Evolutionary conservation across 2,888 invertebrate genomes (phyloP), one percentile per base, ranked within the genome.

Genomic region (Rotaria socialis): DNA sequence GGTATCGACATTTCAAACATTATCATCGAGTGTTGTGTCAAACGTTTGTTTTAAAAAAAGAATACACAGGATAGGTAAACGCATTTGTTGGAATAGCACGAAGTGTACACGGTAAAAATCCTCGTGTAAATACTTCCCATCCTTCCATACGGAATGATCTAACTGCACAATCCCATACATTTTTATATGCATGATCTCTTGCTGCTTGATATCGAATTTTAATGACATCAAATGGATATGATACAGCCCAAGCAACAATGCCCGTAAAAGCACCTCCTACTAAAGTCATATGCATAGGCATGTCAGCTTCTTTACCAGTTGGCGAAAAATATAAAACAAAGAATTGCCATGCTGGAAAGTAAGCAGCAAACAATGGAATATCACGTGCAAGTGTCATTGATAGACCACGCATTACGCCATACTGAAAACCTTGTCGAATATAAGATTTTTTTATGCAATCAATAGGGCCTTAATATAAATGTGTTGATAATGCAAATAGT

Each of bases 51-150:
- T 80, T 14, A 80, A n/a, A 8, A n/a, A 80, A 47, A 11, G 80
- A 43, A 80, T 80, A 80, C 4, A 80, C 80, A 47, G 80, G 80
- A 80, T 80, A 80, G 10, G 80, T 80, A 80, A 80, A 80, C 24
- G 96, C 97, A 90, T 97, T 97, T 88, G 95, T 94, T 1, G 96
- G 95, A 91, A 97, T 96, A 0, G 97, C 96, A 80, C 97, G 93
- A 84, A 96, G 89, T 90, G 90, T 95, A 96, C 88, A 93, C 24
- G 85, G 86, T 19, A 85, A 16, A 35, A 86, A 43, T n/a, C 85
- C 84, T 58, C 87, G 52, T n/a, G 52, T 67, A 27, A 85, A 58
- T 22, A 85, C 86, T 74, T 35, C 52, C 35, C 84, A 80, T 27
- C 85, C 87, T 74, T 85, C 87, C 22, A 84, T 86, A 35, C 22